Evolutionary conservation across 2,113 vertebrate species (phyloP).

Genomic region (Anolis carolinensis): DNA sequence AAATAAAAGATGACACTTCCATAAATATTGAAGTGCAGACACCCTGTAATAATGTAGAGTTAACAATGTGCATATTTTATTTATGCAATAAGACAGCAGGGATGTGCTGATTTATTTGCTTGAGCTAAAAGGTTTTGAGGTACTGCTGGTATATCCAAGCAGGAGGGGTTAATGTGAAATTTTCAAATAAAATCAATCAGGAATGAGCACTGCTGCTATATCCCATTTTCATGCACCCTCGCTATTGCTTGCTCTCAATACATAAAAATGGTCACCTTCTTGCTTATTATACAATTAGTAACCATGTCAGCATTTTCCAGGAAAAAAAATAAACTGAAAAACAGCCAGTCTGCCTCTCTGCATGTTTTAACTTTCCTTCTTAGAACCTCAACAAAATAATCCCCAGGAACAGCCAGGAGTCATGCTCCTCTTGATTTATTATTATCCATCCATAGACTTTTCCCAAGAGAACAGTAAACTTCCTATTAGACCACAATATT

Average conservation of each 20-base stretch:
- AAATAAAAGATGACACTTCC: constrained; percentile 5
- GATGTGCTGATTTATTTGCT: constrained; percentile 26
- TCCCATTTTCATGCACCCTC: constrained; percentile 1
- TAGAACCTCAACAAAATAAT: constrained; percentile 20
- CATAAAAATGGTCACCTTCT: constrained; percentile 3
- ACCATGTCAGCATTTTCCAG: constrained; percentile 18
- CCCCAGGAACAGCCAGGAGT: constrained; percentile 44
- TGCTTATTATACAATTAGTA: constrained; percentile 20
- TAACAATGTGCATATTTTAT: constrained; percentile 48
- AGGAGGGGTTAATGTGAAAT: constrained; percentile 57
- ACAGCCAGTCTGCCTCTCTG: constrained; percentile 9
- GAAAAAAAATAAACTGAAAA: constrained; percentile 12
- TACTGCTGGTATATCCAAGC: not conserved
- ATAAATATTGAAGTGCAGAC: constrained; percentile 43
- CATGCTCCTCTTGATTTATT: constrained; percentile 43
- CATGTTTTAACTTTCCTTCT: constrained; percentile 27
- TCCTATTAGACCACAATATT: constrained; percentile 55
- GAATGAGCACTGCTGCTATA: constrained; percentile 31
- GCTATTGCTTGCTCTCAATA: not conserved
- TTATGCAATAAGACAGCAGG: constrained; percentile 47
- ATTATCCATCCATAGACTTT: constrained; percentile 6
- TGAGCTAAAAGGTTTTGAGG: constrained; percentile 43
- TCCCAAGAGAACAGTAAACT: constrained; percentile 40
- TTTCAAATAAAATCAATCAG: constrained; percentile 52
- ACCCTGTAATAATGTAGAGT: constrained; percentile 20